Evolutionary conservation across 2,113 vertebrate species (phyloP).

Genomic region (Etheostoma spectabile): DNA sequence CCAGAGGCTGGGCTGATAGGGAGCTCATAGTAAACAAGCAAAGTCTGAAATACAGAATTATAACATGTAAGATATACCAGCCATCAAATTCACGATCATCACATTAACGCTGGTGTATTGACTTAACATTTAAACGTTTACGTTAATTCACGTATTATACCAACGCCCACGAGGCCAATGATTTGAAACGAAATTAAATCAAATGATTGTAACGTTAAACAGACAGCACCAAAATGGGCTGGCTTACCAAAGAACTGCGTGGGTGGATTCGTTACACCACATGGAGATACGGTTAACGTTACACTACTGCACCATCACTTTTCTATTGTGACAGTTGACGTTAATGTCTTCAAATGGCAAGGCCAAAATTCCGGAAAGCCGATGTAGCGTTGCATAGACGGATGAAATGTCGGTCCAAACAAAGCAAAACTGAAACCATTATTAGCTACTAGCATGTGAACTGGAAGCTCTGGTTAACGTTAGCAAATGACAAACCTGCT

Average conservation of each 20-base stretch:
- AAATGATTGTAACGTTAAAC: no score
- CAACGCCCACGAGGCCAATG: neutral
- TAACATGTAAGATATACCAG: neutral
- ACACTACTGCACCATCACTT: constrained; percentile 9
- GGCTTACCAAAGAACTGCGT: neutral
- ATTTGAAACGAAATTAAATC: no score
- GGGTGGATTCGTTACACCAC: neutral
- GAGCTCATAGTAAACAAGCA: constrained; percentile 86
- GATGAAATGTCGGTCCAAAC: no score
- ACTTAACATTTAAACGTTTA: no score
- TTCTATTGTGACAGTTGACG: neutral
- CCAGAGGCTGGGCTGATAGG: constrained; percentile 82
- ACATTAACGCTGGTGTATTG: neutral
- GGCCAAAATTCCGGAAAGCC: neutral
- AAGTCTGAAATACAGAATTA: constrained; percentile 52
- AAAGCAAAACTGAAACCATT: rapidly evolving
- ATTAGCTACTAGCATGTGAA: neutral
- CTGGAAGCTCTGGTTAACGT: neutral
- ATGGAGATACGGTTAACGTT: no score
- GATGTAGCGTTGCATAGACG: neutral
- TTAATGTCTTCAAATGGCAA: neutral
- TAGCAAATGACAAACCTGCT: neutral
- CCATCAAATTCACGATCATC: neutral
- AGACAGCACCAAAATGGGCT: neutral
- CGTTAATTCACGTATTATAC: neutral